Percentiles rank a stretch among this genome's conserved stretches.
These are phyloP conservation scores for Onychostruthus taczanowskii DNA, from an alignment of 2,113 vertebrate species.

Conservation along the genomic window DNA sequence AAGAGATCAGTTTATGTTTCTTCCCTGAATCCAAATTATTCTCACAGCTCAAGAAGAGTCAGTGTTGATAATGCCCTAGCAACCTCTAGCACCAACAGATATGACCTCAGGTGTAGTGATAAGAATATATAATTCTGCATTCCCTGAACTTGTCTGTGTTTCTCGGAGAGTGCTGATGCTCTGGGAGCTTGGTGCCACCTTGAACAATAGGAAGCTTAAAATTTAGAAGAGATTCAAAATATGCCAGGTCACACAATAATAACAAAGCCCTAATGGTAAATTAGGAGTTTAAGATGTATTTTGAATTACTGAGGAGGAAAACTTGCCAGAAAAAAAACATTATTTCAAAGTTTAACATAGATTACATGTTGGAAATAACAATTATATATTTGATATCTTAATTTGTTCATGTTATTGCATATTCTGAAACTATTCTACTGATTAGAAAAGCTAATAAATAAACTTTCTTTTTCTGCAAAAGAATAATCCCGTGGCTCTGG, in stretches of 20 bases:
- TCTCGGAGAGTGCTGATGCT: not conserved
- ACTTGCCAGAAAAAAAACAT: not conserved
- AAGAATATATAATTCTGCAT: constrained; percentile 36
- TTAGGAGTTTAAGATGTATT: not conserved
- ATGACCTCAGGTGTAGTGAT: constrained; percentile 40
- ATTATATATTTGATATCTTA: not conserved
- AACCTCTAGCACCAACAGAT: constrained; percentile 53
- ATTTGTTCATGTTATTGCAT: not conserved
- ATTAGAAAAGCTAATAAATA: not conserved
- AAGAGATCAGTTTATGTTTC: constrained; percentile 54
- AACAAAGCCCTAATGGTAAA: not conserved
- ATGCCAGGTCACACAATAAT: not conserved
- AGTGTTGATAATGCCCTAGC: constrained; percentile 58
- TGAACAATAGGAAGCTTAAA: not conserved
- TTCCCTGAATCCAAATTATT: constrained; percentile 72
- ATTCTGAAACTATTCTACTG: not conserved
- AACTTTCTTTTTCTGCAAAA: not conserved
- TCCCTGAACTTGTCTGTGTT: not conserved
- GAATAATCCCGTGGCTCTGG: not conserved
- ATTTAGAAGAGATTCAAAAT: not conserved
- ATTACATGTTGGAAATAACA: not conserved
- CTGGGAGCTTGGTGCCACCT: not conserved
- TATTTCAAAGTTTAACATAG: not conserved
- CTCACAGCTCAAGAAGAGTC: constrained; percentile 64
- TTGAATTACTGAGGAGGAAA: not conserved